These are phyloP conservation scores for Nomada ruficornis DNA, from an alignment of 2,888 invertebrate species.

Conservation along the genomic window DNA sequence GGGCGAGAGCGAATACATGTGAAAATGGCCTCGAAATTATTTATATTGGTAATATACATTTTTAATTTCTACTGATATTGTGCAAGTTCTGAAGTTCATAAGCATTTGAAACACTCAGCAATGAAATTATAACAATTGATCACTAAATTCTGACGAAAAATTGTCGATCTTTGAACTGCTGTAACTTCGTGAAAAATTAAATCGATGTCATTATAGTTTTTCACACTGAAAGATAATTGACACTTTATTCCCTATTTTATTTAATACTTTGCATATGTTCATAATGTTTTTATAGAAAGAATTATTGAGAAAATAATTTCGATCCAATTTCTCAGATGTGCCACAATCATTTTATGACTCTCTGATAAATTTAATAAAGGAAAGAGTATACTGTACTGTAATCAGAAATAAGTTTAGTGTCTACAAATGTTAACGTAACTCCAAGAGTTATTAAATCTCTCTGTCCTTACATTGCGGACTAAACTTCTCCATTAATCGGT, in stretches of 20 bases:
- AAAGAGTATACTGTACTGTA: not conserved
- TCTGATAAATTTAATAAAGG: not conserved
- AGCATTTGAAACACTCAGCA: not conserved
- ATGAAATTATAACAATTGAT: too few species aligned
- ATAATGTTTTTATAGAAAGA: not conserved
- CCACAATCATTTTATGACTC: not conserved
- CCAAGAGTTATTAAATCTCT: constrained; percentile 21
- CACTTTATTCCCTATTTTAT: too few species aligned
- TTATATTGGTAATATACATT: too few species aligned
- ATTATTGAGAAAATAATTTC: not conserved
- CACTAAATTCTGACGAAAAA: too few species aligned
- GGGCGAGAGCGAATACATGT: too few species aligned
- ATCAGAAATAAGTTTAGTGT: not conserved
- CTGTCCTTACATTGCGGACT: constrained; percentile 25
- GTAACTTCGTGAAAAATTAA: too few species aligned
- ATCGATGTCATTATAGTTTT: too few species aligned
- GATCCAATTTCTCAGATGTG: not conserved
- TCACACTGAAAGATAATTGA: too few species aligned
- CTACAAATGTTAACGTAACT: not conserved
- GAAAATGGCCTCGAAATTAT: not conserved
- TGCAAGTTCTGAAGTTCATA: too few species aligned
- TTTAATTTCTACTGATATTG: too few species aligned
- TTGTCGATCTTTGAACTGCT: too few species aligned
- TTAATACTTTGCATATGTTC: too few species aligned
- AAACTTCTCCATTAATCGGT: constrained; percentile 47